These are phyloP conservation scores for Reticulitermes speratus DNA, from an alignment of 1,140 invertebrate species.

Conservation along the genomic window DNA sequence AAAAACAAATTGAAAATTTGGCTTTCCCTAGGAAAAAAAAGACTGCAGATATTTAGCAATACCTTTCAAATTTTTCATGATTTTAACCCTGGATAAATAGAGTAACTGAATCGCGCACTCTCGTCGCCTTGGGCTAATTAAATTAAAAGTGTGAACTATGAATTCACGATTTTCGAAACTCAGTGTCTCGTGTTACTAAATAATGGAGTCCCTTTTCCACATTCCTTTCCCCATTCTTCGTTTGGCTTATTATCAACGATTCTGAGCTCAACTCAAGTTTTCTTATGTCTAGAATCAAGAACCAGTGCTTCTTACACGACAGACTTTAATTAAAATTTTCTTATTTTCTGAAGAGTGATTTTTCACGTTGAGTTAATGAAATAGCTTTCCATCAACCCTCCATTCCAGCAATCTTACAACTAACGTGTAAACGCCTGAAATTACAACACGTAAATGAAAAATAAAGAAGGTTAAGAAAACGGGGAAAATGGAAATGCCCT, in stretches of 20 bases:
- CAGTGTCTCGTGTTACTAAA: too few relatives aligned
- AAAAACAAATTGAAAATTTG: too few relatives aligned
- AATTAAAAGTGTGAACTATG: too few relatives aligned
- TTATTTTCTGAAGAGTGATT: background rate
- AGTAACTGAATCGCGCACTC: too few relatives aligned
- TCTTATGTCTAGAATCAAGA: background rate
- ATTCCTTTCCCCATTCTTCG: background rate
- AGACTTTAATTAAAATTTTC: constrained; percentile 12
- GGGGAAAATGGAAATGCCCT: background rate
- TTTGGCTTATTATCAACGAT: background rate
- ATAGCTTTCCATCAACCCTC: background rate
- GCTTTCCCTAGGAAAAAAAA: too few relatives aligned
- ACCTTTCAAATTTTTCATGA: too few relatives aligned
- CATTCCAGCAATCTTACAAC: background rate
- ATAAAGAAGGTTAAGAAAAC: background rate
- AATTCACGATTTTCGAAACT: too few relatives aligned
- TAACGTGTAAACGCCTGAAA: background rate
- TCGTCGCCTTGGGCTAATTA: too few relatives aligned
- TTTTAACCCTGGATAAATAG: too few relatives aligned
- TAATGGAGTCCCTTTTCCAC: too few relatives aligned
- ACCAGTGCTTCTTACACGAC: background rate
- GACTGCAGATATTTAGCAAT: too few relatives aligned
- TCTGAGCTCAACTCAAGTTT: background rate
- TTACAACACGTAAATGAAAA: background rate
- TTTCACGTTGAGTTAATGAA: background rate